These are phyloP conservation scores for Orthonyx spaldingii DNA, from an alignment of 2,113 vertebrate species.

Conservation along the genomic window DNA sequence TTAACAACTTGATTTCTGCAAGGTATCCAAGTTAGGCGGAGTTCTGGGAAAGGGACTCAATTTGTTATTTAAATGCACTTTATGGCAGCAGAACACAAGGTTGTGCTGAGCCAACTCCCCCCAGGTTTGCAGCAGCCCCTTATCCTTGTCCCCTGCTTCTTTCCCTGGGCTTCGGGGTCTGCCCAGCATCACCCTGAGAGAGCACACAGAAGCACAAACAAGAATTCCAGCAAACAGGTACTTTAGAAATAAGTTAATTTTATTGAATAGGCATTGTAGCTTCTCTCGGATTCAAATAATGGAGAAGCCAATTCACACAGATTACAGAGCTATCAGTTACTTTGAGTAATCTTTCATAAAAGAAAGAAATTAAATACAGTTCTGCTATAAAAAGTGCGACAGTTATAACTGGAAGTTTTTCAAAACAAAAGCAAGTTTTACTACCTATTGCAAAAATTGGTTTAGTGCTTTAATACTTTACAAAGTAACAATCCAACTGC, in stretches of 20 bases:
- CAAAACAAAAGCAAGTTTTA: conserved; percentile 74
- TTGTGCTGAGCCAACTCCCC: neutral
- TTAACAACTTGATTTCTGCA: neutral
- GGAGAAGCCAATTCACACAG: conserved; percentile 70
- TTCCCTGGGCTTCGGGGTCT: neutral
- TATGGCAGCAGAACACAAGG: neutral
- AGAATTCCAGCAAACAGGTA: conserved; percentile 11
- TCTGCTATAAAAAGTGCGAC: conserved; percentile 75
- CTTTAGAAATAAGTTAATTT: conserved; percentile 75
- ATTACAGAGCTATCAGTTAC: conserved; percentile 74
- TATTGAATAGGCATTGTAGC: conserved; percentile 72
- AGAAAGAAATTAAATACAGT: conserved; percentile 77
- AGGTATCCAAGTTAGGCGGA: neutral
- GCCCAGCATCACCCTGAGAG: neutral
- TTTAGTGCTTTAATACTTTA: conserved; percentile 74
- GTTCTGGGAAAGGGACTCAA: neutral
- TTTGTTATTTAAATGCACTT: neutral
- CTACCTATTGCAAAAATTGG: conserved; percentile 74
- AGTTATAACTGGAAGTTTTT: conserved; percentile 71
- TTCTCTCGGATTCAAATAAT: conserved; percentile 69
- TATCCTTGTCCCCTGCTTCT: neutral
- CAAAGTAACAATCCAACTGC: conserved; percentile 67
- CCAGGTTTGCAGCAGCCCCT: neutral
- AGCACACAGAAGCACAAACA: neutral
- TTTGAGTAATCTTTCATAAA: conserved; percentile 76